Conservation (phyloP, 1,140 invertebrate genomes). For the Papilio glaucus region DNA sequence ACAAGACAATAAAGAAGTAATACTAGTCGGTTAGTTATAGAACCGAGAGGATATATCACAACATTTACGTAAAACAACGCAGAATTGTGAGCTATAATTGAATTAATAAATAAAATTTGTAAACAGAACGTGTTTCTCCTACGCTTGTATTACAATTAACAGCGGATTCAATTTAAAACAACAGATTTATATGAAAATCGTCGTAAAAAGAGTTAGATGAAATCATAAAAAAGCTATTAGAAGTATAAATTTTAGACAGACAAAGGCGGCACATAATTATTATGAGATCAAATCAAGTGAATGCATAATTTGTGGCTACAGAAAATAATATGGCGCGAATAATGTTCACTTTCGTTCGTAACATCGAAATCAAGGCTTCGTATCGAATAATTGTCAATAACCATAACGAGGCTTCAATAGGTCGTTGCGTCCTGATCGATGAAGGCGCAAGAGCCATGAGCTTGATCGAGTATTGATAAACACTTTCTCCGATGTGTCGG, state of each 20-base stretch:
- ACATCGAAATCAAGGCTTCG: constrained; percentile 9
- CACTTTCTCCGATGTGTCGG: constrained; percentile 66
- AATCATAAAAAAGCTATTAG: no score
- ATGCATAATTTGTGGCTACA: background rate
- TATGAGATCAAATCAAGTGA: no score
- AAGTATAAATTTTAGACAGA: no score
- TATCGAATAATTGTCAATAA: constrained; percentile 32
- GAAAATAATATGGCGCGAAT: background rate
- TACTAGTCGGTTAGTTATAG: background rate
- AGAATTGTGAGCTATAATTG: background rate
- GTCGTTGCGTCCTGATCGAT: constrained; percentile 53
- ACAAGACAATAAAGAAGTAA: constrained; percentile 7
- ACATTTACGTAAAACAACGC: background rate
- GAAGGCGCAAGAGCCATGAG: constrained; percentile 57
- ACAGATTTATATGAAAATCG: no score
- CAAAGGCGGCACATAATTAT: no score
- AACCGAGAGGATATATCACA: background rate
- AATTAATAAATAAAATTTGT: background rate
- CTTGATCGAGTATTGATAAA: constrained; percentile 52
- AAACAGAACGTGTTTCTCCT: background rate
- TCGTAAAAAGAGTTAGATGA: no score
- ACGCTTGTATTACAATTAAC: no score
- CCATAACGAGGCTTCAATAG: constrained; percentile 42
- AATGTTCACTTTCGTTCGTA: constrained; percentile 10
- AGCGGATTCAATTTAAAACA: no score